Evolutionary conservation across 1,140 invertebrate species (phyloP).

Genomic region (Amphibalanus amphitrite): DNA sequence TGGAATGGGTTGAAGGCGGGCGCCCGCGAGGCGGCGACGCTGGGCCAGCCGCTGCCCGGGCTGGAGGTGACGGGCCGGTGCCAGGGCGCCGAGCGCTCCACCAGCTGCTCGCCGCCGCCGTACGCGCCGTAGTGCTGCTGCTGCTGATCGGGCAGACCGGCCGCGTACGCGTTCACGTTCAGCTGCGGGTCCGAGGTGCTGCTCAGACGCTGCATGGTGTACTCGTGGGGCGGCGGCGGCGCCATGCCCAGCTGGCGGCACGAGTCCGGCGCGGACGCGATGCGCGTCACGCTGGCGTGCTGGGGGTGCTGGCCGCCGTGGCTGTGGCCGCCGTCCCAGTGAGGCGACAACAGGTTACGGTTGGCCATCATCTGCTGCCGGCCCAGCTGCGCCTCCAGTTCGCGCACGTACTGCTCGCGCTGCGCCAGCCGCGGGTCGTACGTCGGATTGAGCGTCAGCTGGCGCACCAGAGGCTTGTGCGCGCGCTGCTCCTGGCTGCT

Average conservation of each 20-base stretch:
- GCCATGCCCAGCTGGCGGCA: slow-evolving; percentile 13
- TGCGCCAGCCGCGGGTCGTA: slow-evolving; percentile 50
- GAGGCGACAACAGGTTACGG: slow-evolving; percentile 8
- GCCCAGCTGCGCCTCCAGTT: slow-evolving; percentile 8
- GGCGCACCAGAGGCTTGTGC: slow-evolving; percentile 58
- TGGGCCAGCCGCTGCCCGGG: slow-evolving; percentile 18
- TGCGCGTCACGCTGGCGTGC: slow-evolving; percentile 46
- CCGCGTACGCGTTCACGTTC: slow-evolving; percentile 16
- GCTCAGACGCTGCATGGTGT: slow-evolving; percentile 23
- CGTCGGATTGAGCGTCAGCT: slow-evolving; percentile 58
- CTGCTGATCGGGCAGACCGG: slow-evolving; percentile 9
- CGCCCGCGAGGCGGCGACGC: slow-evolving; percentile 19
- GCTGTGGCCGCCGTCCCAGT: slow-evolving; percentile 12
- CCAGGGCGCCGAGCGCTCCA: slow-evolving; percentile 13
- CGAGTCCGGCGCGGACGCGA: slow-evolving; percentile 57
- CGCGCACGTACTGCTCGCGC: slow-evolving; percentile 7
- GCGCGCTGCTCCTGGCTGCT: slow-evolving; percentile 32
- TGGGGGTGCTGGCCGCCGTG: too few relatives aligned
- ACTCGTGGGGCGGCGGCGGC: slow-evolving; percentile 13
- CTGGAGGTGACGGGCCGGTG: slow-evolving; percentile 14
- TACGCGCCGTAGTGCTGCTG: too few relatives aligned
- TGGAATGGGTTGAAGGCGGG: slow-evolving; percentile 14
- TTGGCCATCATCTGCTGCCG: slow-evolving; percentile 2
- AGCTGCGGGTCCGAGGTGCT: slow-evolving; percentile 28
- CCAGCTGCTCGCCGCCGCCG: slow-evolving; percentile 16